A percentile compares a stretch with the other conserved stretches of the same genome.
These are phyloP conservation scores for Pterophyllum scalare DNA, from an alignment of 2,113 vertebrate species.

Conservation along the genomic window DNA sequence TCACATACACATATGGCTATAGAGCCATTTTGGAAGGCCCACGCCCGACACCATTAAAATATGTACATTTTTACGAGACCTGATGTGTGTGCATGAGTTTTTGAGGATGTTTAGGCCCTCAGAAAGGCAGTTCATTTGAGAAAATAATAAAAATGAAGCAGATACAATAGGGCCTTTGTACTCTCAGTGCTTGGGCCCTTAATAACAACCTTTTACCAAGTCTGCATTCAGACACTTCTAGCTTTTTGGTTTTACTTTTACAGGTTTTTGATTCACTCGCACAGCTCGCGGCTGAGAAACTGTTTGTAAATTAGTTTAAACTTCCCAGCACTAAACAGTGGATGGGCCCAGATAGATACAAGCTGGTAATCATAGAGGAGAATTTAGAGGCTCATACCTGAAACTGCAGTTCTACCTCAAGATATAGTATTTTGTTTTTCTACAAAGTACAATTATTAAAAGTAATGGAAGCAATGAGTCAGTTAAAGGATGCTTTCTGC, in stretches of 20 bases:
- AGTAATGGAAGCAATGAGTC: neutral
- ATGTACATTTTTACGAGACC: too few species aligned
- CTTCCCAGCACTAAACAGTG: neutral
- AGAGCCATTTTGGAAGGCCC: too few species aligned
- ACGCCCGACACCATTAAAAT: too few species aligned
- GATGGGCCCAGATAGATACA: rapidly evolving
- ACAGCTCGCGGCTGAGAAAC: neutral
- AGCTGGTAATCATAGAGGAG: neutral
- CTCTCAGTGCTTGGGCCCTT: too few species aligned
- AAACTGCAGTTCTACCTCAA: neutral
- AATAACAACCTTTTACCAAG: neutral
- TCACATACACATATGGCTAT: too few species aligned
- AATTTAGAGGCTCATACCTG: neutral
- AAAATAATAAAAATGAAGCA: too few species aligned
- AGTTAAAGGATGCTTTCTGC: neutral
- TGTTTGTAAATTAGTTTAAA: neutral
- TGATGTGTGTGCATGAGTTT: too few species aligned
- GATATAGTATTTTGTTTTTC: neutral
- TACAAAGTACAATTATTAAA: neutral
- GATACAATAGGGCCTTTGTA: too few species aligned
- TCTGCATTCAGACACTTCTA: neutral
- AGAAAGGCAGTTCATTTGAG: too few species aligned
- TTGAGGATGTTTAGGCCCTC: too few species aligned
- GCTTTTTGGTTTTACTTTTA: neutral
- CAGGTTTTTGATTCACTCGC: neutral